Conservation (phyloP, 2,113 vertebrate species). For the Chamaea fasciata region DNA sequence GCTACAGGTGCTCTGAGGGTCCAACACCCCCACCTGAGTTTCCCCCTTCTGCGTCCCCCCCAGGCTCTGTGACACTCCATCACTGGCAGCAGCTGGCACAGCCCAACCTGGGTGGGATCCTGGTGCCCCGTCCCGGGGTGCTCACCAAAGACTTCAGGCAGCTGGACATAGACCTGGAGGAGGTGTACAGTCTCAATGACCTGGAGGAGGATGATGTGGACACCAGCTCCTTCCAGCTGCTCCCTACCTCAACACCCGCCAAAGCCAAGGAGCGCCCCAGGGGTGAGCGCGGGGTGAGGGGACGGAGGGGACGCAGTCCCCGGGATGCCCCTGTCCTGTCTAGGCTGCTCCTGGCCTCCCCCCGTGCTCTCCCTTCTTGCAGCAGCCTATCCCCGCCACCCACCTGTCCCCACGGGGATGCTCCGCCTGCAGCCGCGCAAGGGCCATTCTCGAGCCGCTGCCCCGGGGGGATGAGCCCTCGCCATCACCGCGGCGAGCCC, state of each 20-base stretch:
- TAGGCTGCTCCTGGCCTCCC: neutral
- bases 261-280: slow-evolving; percentile 48
- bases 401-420: rapidly evolving
- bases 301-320: rapidly evolving
- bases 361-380: rapidly evolving
- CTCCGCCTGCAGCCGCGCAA: rapidly evolving
- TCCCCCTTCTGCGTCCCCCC: neutral
- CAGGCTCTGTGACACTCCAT: slow-evolving; percentile 82
- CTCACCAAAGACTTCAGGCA: slow-evolving; percentile 86
- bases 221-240: slow-evolving; percentile 51
- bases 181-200: slow-evolving; percentile 84
- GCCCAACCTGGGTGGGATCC: slow-evolving; percentile 80
- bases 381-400: neutral
- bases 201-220: slow-evolving; percentile 86
- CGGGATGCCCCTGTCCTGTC: neutral
- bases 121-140: slow-evolving; percentile 79
- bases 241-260: slow-evolving; percentile 49
- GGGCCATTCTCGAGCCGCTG: neutral
- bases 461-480: rapidly evolving
- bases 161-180: slow-evolving; percentile 80
- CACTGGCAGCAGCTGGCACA: slow-evolving; percentile 88
- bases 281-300: slow-evolving; percentile 56
- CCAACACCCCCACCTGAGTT: rapidly evolving
- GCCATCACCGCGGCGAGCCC: rapidly evolving
- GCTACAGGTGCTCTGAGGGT: neutral